Evolutionary conservation across 2,797 vertebrate genomes (phyloP).

Genomic region (Pseudocheirus occidentalis): DNA sequence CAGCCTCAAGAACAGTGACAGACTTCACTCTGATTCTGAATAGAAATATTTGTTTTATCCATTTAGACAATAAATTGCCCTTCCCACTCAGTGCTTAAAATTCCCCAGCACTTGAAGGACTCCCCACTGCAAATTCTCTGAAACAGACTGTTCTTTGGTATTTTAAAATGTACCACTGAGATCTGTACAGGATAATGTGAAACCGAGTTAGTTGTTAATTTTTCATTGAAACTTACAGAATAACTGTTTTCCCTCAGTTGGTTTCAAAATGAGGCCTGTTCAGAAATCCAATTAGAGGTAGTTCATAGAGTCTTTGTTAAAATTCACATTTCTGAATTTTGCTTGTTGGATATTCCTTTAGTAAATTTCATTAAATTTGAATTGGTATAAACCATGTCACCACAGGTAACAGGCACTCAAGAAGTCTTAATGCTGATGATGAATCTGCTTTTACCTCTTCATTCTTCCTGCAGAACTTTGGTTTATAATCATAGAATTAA

Average conservation of each 20-base stretch:
- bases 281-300: slow-evolving; percentile 78
- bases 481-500: not conserved
- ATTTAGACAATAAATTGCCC: slow-evolving; percentile 71
- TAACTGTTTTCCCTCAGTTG: slow-evolving; percentile 75
- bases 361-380: slow-evolving; percentile 77
- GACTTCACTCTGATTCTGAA: slow-evolving; percentile 65
- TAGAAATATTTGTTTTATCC: slow-evolving; percentile 66
- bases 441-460: slow-evolving; percentile 35
- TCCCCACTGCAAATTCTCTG: slow-evolving; percentile 67
- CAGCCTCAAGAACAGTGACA: slow-evolving; percentile 34
- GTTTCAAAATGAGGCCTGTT: slow-evolving; percentile 76
- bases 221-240: slow-evolving; percentile 70
- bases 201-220: slow-evolving; percentile 68
- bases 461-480: slow-evolving; percentile 1
- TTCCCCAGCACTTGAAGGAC: slow-evolving; percentile 69
- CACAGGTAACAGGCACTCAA: slow-evolving; percentile 59
- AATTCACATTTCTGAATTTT: slow-evolving; percentile 75
- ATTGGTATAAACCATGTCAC: slow-evolving; percentile 71
- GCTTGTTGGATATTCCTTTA: slow-evolving; percentile 64
- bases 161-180: slow-evolving; percentile 53
- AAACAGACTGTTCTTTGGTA: slow-evolving; percentile 64
- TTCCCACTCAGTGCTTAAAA: slow-evolving; percentile 79
- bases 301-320: slow-evolving; percentile 74
- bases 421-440: slow-evolving; percentile 64
- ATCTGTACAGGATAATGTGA: slow-evolving; percentile 68